Evolutionary conservation across 2,888 invertebrate genomes (phyloP), one percentile per base, ranked within the genome.

Genomic region (Junonia oenone): DNA sequence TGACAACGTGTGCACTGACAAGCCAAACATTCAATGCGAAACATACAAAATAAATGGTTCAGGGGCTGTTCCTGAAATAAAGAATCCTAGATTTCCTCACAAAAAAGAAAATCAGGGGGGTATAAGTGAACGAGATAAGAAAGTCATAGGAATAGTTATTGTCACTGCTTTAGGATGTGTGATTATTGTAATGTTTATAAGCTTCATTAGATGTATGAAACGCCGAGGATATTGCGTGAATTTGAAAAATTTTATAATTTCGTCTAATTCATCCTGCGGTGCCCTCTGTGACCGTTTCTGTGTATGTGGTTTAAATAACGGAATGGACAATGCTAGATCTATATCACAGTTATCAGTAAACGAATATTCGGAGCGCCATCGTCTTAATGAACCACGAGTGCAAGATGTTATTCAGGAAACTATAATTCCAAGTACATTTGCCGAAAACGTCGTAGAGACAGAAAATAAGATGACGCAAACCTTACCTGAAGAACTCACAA

Each of bases 401-500:
- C 78, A 91, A 56, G 87, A 84, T 15, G 63, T 73, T 6, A 63
- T 78, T 14, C 81, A 82, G 63, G 87, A 85, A 66, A 71, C 83
- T 0, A 67, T 65, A 26, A 52, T 90, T 64, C 65, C 88, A 62
- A 66, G 76, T 62, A 62, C 31, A 63, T 81, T 55, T 75, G 75
- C 63, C 0, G 73, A 80, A 33, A 73, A 74, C 49, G 59, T 63
- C 6, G 66, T 77, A 5, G 83, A 82, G 15, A 83, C 84, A 29
- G 93, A 91, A 64, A 92, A 94, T 68, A 93, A 93, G 76, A 92
- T 91, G 26, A 93, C 93, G 0, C 94, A 94, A 73, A 95, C 95
- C 0, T 81, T 95, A 48, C 95, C 95, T 0, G 95, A 94, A 72
- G 95, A 95, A 73, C 73, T 95, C 45, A 95, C 95, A 0, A 92